Evolutionary conservation across 23 tunicate species (phyloP).

Genomic region (Styela plicata): DNA sequence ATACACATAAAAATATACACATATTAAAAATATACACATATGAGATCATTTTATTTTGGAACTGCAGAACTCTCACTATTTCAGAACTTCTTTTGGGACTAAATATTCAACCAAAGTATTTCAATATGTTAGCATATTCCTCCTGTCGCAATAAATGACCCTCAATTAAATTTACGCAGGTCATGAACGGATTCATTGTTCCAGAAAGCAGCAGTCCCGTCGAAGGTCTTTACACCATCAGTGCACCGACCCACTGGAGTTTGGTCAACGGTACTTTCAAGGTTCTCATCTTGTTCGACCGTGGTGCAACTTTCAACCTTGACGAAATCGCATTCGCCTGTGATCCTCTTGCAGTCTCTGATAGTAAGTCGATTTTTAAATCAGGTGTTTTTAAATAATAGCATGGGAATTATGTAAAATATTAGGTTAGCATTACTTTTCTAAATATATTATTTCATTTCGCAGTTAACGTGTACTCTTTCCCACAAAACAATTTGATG

Average conservation of each 20-base stretch:
- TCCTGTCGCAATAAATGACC: too few relatives aligned
- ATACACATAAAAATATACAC: too few relatives aligned
- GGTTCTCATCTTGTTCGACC: slow-evolving; percentile 4
- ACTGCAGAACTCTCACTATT: too few relatives aligned
- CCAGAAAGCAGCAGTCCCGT: slow-evolving; percentile 22
- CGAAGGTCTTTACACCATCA: slow-evolving; percentile 23
- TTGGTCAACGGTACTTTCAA: slow-evolving; percentile 14
- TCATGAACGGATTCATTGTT: slow-evolving; percentile 22
- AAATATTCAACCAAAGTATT: too few relatives aligned
- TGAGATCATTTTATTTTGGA: too few relatives aligned
- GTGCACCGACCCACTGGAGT: slow-evolving; percentile 29
- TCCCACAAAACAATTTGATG: slow-evolving; percentile 29
- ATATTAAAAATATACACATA: too few relatives aligned
- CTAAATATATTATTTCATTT: not conserved
- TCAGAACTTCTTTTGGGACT: too few relatives aligned
- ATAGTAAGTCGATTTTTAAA: slow-evolving; percentile 11
- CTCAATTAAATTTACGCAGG: too few relatives aligned
- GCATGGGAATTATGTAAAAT: too few relatives aligned
- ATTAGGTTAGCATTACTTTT: too few relatives aligned
- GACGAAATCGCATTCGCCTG: slow-evolving; percentile 9
- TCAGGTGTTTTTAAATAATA: too few relatives aligned
- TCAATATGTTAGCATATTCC: too few relatives aligned
- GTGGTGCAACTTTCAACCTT: not conserved
- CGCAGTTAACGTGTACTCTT: slow-evolving; percentile 28
- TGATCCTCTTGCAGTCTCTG: slow-evolving; percentile 17